Evolutionary conservation across 2,888 invertebrate species (phyloP).

Genomic region (Sisyra nigra): DNA sequence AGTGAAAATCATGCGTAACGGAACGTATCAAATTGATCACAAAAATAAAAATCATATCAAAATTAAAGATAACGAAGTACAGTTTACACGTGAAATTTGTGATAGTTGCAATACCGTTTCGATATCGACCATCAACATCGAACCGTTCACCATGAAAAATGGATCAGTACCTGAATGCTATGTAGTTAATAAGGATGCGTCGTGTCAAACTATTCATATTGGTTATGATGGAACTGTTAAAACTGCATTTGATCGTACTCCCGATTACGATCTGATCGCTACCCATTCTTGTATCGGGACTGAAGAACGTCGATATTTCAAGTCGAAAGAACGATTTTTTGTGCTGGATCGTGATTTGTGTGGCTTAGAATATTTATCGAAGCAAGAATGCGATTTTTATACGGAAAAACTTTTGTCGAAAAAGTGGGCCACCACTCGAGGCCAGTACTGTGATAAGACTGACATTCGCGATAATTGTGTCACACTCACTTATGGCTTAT

Average conservation of each 20-base stretch:
- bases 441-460: not conserved
- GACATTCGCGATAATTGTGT: not conserved
- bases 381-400: not conserved
- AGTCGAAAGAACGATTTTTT: not conserved
- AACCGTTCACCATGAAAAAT: constrained; percentile 6
- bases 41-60: no score
- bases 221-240: constrained; percentile 4
- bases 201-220: not conserved
- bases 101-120: not conserved
- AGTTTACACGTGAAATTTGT: not conserved
- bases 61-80: not conserved
- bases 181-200: not conserved
- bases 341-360: not conserved
- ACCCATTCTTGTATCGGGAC: not conserved
- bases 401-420: not conserved
- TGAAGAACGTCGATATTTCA: not conserved
- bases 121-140: not conserved
- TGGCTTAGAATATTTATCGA: constrained; percentile 2
- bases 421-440: not conserved
- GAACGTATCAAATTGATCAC: not conserved
- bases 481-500: not conserved
- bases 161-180: constrained; percentile 8
- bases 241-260: not conserved
- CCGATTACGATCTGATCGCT: not conserved
- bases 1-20: constrained; percentile 13